phyloP scores from a whole-genome alignment of 2,113 vertebrate genomes.

The Chaenogobius annularis region DNA sequence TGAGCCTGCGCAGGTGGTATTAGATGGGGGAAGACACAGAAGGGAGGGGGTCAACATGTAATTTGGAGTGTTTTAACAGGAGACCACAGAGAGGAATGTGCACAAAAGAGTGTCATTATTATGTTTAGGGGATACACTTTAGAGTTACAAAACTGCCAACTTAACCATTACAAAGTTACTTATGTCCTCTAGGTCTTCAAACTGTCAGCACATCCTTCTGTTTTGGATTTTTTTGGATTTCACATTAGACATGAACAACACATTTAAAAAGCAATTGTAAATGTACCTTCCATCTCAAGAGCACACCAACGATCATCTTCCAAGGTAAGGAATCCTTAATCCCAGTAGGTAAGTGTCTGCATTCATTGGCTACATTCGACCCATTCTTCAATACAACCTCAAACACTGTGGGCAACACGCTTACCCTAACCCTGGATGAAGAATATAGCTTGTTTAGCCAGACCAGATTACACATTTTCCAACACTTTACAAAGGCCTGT shows the following conservation, averaged over 20 bases:
- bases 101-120: slow-evolving; percentile 44
- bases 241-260: too few relatives aligned
- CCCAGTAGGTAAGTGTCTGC: too few relatives aligned
- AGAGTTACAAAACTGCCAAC: slow-evolving; percentile 3
- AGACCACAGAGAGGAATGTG: slow-evolving; percentile 35
- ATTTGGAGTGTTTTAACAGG: slow-evolving; percentile 54
- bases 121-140: slow-evolving; percentile 13
- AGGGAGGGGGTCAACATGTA: slow-evolving; percentile 31
- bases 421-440: too few relatives aligned
- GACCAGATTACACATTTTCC: too few relatives aligned
- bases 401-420: too few relatives aligned
- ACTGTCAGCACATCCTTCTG: background rate
- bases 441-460: too few relatives aligned
- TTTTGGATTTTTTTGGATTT: background rate
- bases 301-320: background rate
- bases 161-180: slow-evolving; percentile 1
- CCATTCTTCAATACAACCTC: too few relatives aligned
- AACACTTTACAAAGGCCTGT: too few relatives aligned
- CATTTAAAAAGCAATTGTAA: too few relatives aligned
- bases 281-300: background rate
- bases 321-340: too few relatives aligned
- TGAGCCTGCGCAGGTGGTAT: slow-evolving; percentile 48
- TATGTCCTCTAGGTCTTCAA: background rate
- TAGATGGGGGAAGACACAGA: slow-evolving; percentile 6
- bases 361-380: too few relatives aligned